These are phyloP conservation scores for Schizopygopsis pylzovi DNA, from an alignment of 2,797 vertebrate genomes.

Conservation along the genomic window DNA sequence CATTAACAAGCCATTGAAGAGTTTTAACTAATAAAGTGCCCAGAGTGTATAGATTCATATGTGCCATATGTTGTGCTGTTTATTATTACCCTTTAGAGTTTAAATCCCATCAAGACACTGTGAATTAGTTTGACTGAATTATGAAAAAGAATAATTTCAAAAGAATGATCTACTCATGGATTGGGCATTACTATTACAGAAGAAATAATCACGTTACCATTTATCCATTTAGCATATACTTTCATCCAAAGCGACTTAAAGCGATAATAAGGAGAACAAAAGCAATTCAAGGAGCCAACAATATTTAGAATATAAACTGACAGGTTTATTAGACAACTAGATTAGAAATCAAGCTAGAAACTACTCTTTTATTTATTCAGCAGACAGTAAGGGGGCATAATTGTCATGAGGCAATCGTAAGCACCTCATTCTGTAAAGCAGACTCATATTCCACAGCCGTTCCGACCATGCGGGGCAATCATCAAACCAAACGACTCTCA, in stretches of 20 bases:
- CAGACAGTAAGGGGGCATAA: neutral
- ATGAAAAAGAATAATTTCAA: neutral
- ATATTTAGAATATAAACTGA: neutral
- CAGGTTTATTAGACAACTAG: neutral
- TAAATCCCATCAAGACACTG: neutral
- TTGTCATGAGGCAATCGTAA: neutral
- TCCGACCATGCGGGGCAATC: neutral
- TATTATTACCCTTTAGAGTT: neutral
- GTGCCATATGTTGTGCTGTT: neutral
- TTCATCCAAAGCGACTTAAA: neutral
- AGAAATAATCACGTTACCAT: neutral
- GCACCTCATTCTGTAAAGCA: neutral
- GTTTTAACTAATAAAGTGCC: too few relatives aligned
- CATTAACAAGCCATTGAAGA: too few relatives aligned
- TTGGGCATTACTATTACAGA: neutral
- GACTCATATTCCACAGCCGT: neutral
- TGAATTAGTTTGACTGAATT: neutral
- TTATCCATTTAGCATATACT: neutral
- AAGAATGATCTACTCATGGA: neutral
- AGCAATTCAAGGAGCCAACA: neutral
- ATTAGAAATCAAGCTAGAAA: neutral
- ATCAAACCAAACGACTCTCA: conserved; percentile 8
- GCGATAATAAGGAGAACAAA: neutral
- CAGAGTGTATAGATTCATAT: too few relatives aligned
- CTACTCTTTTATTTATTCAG: neutral